phyloP scores from a whole-genome alignment of 2,888 invertebrate species.

The Cerceris rybyensis region DNA sequence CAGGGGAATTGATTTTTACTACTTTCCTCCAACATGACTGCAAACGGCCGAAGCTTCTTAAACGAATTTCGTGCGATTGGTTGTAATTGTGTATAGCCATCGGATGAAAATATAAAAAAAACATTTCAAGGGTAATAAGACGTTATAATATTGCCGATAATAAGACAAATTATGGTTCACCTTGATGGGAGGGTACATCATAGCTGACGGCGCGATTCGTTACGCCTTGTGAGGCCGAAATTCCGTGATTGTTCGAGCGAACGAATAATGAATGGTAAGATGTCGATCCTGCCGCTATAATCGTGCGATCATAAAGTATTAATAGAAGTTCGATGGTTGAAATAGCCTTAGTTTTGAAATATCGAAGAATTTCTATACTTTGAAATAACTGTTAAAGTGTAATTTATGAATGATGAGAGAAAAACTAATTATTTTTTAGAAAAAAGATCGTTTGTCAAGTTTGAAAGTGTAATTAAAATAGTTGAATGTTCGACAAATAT shows the following conservation, averaged over 20 bases:
- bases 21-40: no score
- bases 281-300: background rate
- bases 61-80: background rate
- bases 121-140: conserved; percentile 1
- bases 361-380: no score
- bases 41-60: no score
- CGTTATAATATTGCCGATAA: conserved; percentile 21
- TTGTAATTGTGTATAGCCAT: conserved; percentile 7
- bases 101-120: background rate
- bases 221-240: conserved; percentile 17
- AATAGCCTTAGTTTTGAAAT: no score
- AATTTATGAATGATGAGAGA: no score
- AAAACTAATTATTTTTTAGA: no score
- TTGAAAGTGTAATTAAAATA: no score
- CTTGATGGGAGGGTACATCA: conserved; percentile 76
- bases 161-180: conserved; percentile 22
- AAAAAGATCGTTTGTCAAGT: no score
- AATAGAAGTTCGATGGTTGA: no score
- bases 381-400: no score
- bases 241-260: conserved; percentile 23
- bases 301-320: background rate
- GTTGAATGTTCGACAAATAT: no score
- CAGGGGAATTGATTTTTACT: no score
- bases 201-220: conserved; percentile 28
- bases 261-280: conserved; percentile 13